Conservation (phyloP, 2,113 vertebrate species). For the Microtus pennsylvanicus region DNA sequence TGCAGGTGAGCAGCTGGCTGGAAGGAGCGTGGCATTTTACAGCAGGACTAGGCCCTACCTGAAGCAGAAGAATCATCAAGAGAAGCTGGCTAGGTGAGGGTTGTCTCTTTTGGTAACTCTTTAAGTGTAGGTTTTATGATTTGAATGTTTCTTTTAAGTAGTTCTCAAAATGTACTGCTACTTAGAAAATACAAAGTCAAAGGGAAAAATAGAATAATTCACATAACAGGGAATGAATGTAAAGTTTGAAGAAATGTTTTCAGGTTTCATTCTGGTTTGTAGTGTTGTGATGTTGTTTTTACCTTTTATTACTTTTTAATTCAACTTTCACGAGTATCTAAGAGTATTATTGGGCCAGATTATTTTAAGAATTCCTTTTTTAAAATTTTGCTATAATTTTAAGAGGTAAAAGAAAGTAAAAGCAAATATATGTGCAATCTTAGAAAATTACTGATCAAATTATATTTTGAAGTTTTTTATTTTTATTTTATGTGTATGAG, state of each 20-base stretch:
- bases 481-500: background rate
- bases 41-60: background rate
- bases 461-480: background rate
- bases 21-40: background rate
- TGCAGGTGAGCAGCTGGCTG: background rate
- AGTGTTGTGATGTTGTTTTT: background rate
- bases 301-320: background rate
- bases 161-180: conserved; percentile 37
- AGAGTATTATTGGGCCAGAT: background rate
- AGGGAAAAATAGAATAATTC: background rate
- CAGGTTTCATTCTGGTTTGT: conserved; percentile 21
- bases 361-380: background rate
- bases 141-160: conserved; percentile 16
- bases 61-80: conserved; percentile 24
- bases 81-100: conserved; percentile 11
- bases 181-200: background rate
- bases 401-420: background rate
- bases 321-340: conserved; percentile 2
- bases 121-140: conserved; percentile 36
- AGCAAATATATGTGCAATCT: background rate
- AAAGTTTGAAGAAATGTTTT: conserved; percentile 34
- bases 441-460: background rate
- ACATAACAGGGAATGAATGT: background rate
- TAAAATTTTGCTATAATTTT: background rate
- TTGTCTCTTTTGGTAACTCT: background rate